Evolutionary conservation across 2,113 vertebrate genomes (phyloP).

Genomic region (Tamias sibiricus): DNA sequence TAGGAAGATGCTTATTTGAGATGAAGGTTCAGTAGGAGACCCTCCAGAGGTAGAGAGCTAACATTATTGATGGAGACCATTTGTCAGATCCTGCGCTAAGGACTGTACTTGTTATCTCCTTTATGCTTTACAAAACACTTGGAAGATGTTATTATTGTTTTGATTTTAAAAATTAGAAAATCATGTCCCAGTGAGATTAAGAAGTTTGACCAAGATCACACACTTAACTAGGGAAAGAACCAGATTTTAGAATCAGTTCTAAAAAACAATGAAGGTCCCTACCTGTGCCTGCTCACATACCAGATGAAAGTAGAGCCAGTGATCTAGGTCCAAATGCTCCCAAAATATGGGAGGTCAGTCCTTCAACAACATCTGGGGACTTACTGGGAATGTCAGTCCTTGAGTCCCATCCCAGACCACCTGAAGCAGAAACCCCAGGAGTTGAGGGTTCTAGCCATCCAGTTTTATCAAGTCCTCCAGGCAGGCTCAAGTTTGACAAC

Average conservation of each 20-base stretch:
- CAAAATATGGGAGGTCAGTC: not conserved
- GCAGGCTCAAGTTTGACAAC: not conserved
- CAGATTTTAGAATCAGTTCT: not conserved
- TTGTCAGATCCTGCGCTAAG: not conserved
- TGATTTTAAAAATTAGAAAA: not conserved
- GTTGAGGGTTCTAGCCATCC: not conserved
- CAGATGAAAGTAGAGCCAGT: not conserved
- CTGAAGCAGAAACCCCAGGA: not conserved
- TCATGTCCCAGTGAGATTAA: not conserved
- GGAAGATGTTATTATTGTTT: not conserved
- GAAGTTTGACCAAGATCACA: not conserved
- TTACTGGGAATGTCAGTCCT: not conserved
- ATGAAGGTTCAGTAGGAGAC: not conserved
- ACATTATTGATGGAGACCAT: not conserved
- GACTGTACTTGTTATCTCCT: not conserved
- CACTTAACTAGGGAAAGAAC: not conserved
- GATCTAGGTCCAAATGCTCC: not conserved
- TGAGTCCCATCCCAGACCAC: not conserved
- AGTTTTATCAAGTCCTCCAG: not conserved
- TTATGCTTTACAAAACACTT: not conserved
- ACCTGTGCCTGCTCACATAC: accelerated
- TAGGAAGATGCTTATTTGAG: not conserved
- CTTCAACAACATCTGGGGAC: not conserved
- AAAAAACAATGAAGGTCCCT: not conserved
- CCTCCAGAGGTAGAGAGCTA: not conserved